Conservation (phyloP, 2,113 vertebrate species). For the Microtus oregoni region DNA sequence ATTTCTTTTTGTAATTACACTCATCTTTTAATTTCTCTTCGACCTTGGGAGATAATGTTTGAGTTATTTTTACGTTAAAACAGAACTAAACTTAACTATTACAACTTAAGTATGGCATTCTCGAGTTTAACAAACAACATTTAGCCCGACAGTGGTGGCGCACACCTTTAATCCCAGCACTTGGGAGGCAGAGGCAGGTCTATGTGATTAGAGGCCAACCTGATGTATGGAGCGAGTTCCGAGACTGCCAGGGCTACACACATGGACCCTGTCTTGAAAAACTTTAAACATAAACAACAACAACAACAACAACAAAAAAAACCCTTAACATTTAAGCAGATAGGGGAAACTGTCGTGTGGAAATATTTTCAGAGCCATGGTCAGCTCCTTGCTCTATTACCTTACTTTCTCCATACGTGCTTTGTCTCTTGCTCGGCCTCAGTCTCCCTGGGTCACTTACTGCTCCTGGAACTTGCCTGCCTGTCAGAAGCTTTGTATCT, state of each 20-base stretch:
- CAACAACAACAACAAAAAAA: neutral
- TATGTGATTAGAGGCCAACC: neutral
- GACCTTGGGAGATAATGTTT: conserved; percentile 18
- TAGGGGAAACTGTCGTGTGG: neutral
- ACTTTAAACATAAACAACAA: neutral
- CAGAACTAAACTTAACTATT: conserved; percentile 13
- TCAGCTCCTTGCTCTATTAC: neutral
- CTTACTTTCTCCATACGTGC: conserved; percentile 5
- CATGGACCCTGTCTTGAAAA: neutral
- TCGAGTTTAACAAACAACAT: neutral
- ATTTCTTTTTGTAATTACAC: neutral
- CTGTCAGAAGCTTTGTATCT: neutral
- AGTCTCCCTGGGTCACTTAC: neutral
- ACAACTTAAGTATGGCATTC: neutral
- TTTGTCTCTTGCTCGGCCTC: conserved; percentile 39
- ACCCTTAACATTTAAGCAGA: neutral
- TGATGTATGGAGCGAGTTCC: neutral
- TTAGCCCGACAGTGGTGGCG: neutral
- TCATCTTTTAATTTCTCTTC: conserved; percentile 52
- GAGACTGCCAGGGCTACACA: neutral
- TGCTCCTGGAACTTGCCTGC: neutral
- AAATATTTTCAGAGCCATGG: conserved; percentile 8
- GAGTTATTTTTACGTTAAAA: conserved; percentile 8
- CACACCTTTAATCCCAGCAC: neutral
- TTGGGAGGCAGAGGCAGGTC: neutral